Evolutionary conservation across 1,140 invertebrate species (phyloP), one percentile per base, ranked within the genome.

Genomic region (Steinernema khuongi): DNA sequence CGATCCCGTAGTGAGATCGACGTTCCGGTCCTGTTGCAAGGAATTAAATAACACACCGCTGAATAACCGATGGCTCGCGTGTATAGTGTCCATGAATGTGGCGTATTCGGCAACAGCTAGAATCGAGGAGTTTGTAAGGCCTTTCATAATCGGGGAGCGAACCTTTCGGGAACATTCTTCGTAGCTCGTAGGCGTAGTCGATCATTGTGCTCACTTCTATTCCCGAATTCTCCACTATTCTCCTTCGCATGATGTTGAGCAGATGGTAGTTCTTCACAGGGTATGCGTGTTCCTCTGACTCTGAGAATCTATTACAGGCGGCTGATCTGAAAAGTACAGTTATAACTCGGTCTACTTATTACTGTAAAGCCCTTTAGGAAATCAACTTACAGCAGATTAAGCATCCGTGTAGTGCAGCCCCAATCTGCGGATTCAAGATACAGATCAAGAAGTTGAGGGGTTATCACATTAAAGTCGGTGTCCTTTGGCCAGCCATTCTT

Each of bases 191-290:
- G 29, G 67, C 75, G 33, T 41, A 76, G n/a, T 76, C 75, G 19
- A 76, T 44, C 19, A 76, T 26, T 1, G 31, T 18, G 19, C 32
- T 28, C n/a, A 76, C 43, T 66, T 67, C 22, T 0, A 36, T 18
- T 2, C 17, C 22, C n/a, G 72, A 31, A 29, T 36, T 31, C 1
- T 76, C 75, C 14, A 31, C 18, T 17, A 79, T 30, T n/a, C 66
- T 31, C 14, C 75, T 60, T 1, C 26, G 50, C 67, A 76, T 28
- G 19, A 76, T 33, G 14, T 67, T 26, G 17, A 76, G 41, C 66
- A 76, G 32, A 66, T 76, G 75, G 31, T 74, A 68, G 70, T 79
- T 77, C 28, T 76, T 71, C 18, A 76, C 60, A 19, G 43, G 44
- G 29, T 71, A 44, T 11, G n/a, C 33, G 1, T 36, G 50, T 1